phyloP scores from a whole-genome alignment of 1,140 invertebrate genomes.

The Tribolium castaneum region DNA sequence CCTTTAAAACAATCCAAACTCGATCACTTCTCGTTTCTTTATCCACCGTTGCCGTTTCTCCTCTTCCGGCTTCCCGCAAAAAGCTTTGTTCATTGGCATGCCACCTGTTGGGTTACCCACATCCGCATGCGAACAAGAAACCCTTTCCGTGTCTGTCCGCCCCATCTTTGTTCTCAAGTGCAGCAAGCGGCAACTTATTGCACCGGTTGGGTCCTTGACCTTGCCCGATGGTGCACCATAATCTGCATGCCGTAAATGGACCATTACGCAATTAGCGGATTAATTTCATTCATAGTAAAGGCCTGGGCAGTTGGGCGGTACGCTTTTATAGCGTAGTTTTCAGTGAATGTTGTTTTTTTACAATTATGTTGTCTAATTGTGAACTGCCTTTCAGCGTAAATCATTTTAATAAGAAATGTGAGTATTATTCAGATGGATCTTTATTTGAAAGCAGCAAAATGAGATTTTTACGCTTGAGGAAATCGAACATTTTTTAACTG shows the following conservation, averaged over 20 bases:
- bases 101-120: constrained; percentile 21
- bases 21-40: background rate
- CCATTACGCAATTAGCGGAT: background rate
- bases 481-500: background rate
- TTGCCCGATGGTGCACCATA: background rate
- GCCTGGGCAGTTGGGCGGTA: background rate
- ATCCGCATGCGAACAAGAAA: constrained; percentile 14
- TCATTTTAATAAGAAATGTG: background rate
- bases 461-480: background rate
- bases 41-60: background rate
- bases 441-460: background rate
- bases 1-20: background rate
- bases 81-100: background rate
- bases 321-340: background rate
- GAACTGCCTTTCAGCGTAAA: background rate
- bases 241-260: background rate
- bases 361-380: background rate
- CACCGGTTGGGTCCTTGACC: constrained; percentile 39
- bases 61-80: background rate
- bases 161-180: background rate
- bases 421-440: background rate
- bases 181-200: constrained; percentile 15
- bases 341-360: background rate
- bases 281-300: background rate
- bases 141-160: background rate